Conservation (phyloP, 2,888 invertebrate genomes). For the Nephrocerus scutellatus region DNA sequence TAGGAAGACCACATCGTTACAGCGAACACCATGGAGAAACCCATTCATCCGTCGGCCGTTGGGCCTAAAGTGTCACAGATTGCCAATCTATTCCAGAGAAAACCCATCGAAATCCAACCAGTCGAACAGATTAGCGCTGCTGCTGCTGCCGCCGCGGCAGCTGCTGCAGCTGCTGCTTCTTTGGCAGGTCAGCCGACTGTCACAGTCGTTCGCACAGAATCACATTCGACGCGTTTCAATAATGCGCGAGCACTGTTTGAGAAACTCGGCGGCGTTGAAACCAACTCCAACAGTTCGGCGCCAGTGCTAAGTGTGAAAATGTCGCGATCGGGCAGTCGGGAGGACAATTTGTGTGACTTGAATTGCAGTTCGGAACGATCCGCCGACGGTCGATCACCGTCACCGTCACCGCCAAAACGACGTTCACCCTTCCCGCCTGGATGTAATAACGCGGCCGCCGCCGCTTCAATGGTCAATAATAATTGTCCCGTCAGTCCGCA, state of each 20-base stretch:
- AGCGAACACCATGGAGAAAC: slow-evolving; percentile 53
- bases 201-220: slow-evolving; percentile 77
- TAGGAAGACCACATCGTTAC: slow-evolving; percentile 32
- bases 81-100: slow-evolving; percentile 81
- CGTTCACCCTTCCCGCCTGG: slow-evolving; percentile 45
- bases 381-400: slow-evolving; percentile 42
- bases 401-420: slow-evolving; percentile 44
- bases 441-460: slow-evolving; percentile 32
- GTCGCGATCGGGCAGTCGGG: slow-evolving; percentile 44
- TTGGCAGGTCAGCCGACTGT: slow-evolving; percentile 49
- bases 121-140: slow-evolving; percentile 42
- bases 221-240: slow-evolving; percentile 84
- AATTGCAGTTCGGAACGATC: slow-evolving; percentile 39
- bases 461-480: slow-evolving; percentile 34
- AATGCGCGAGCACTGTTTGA: slow-evolving; percentile 87
- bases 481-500: slow-evolving; percentile 33
- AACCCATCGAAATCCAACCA: slow-evolving; percentile 52
- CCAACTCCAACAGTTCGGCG: slow-evolving; percentile 48
- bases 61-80: slow-evolving; percentile 87
- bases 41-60: slow-evolving; percentile 50
- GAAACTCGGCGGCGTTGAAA: slow-evolving; percentile 69
- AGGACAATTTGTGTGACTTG: slow-evolving; percentile 46
- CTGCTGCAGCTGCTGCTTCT: slow-evolving; percentile 34
- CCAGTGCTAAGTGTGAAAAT: slow-evolving; percentile 38
- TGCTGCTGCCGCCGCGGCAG: slow-evolving; percentile 40